Evolutionary conservation across 2,113 vertebrate species (phyloP).

Genomic region (Neodon shergylaensis): DNA sequence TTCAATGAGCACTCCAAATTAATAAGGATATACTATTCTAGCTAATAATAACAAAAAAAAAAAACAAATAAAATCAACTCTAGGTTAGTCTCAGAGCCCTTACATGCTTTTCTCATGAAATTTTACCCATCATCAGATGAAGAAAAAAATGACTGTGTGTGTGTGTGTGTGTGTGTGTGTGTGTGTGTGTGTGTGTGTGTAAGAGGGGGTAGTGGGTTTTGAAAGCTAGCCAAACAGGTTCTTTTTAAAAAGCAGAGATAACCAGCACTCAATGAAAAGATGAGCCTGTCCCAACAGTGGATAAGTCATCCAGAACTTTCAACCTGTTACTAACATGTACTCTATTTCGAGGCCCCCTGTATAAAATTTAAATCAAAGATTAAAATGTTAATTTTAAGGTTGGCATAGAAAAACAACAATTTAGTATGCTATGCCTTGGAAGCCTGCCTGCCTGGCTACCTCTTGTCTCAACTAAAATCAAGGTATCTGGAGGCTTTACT

Average conservation of each 20-base stretch:
- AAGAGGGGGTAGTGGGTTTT: background rate
- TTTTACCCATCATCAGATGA: background rate
- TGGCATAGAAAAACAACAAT: background rate
- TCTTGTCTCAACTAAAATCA: background rate
- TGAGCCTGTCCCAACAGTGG: background rate
- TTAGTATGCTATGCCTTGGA: background rate
- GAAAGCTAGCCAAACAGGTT: background rate
- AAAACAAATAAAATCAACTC: background rate
- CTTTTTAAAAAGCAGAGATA: background rate
- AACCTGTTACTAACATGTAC: background rate
- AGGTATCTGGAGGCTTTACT: no score
- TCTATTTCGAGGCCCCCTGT: background rate
- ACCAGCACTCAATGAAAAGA: background rate
- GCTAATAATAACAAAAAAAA: background rate
- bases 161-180: background rate
- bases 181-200: background rate
- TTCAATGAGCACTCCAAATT: constrained; percentile 17
- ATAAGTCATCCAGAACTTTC: background rate
- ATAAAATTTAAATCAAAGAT: background rate
- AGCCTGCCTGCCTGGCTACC: background rate
- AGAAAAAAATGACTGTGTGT: background rate
- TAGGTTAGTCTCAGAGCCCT: background rate
- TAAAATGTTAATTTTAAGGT: background rate
- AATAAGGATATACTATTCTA: background rate
- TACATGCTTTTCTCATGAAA: background rate